Evolutionary conservation across 2,888 invertebrate genomes (phyloP).

Genomic region (Dexiosoma caninum): DNA sequence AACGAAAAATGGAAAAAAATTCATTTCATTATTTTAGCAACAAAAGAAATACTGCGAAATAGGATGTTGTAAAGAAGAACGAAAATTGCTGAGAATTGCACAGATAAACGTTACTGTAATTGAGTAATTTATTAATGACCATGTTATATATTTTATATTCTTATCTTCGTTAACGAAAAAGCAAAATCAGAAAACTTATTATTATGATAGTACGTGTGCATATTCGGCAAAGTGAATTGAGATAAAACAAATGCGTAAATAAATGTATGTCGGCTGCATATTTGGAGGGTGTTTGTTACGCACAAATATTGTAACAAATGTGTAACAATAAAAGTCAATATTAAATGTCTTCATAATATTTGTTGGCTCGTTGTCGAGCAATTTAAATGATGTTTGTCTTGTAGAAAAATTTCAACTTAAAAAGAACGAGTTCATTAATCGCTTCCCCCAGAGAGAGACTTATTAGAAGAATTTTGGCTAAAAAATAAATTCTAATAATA

Average conservation of each 20-base stretch:
- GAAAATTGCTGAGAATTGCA: constrained; percentile 56
- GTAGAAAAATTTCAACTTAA: background rate
- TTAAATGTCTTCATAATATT: constrained; percentile 30
- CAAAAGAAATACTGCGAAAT: background rate
- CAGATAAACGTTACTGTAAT: constrained; percentile 57
- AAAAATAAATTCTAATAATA: too few species aligned
- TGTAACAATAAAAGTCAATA: constrained; percentile 41
- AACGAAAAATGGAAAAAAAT: background rate
- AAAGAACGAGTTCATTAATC: background rate
- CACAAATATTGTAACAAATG: too few species aligned
- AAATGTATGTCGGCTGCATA: constrained; percentile 6
- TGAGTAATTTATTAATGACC: constrained; percentile 59
- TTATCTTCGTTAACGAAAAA: background rate
- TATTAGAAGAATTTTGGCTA: background rate
- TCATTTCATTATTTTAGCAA: constrained; percentile 33
- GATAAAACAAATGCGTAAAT: background rate
- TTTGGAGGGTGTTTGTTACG: background rate
- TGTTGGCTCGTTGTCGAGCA: constrained; percentile 28
- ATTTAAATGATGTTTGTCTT: constrained; percentile 20
- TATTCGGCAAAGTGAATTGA: background rate
- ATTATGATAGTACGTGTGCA: background rate
- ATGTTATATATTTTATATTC: constrained; percentile 21
- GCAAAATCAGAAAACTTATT: background rate
- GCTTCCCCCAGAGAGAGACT: too few species aligned
- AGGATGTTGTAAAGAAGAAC: background rate